phyloP scores from a whole-genome alignment of 1,140 invertebrate genomes.

The Zaprionus davidi region DNA sequence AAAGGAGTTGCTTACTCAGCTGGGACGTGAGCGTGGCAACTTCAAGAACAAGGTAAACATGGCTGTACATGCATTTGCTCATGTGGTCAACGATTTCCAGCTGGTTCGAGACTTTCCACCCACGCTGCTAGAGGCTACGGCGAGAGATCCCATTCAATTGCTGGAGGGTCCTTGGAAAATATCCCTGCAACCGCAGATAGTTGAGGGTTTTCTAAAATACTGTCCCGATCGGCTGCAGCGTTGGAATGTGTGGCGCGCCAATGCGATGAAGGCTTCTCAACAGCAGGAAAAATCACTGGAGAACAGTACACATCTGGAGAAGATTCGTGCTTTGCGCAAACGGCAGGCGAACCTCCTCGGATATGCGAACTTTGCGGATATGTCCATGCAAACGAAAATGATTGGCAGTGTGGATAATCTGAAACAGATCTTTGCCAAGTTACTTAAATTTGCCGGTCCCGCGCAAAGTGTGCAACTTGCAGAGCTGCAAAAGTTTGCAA shows the following conservation, averaged over 20 bases:
- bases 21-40: constrained; percentile 86
- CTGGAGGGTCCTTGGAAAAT: constrained; percentile 92
- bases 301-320: constrained; percentile 91
- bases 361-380: constrained; percentile 91
- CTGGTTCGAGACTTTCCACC: constrained; percentile 90
- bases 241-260: constrained; percentile 93
- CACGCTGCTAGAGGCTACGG: constrained; percentile 88
- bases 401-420: constrained; percentile 93
- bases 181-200: constrained; percentile 89
- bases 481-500: constrained; percentile 90
- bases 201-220: constrained; percentile 91
- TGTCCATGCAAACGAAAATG: constrained; percentile 98
- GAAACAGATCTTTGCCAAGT: constrained; percentile 88
- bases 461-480: constrained; percentile 91
- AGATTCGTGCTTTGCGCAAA: constrained; percentile 89
- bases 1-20: constrained; percentile 85
- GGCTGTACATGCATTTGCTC: constrained; percentile 87
- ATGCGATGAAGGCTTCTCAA: constrained; percentile 89
- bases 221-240: constrained; percentile 91
- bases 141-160: constrained; percentile 86
- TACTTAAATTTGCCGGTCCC: constrained; percentile 88
- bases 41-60: constrained; percentile 88
- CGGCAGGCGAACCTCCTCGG: constrained; percentile 92
- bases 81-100: constrained; percentile 88
- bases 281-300: constrained; percentile 87